These are phyloP conservation scores for Chrysemys picta DNA, from an alignment of 2,113 vertebrate genomes.

Conservation along the genomic window DNA sequence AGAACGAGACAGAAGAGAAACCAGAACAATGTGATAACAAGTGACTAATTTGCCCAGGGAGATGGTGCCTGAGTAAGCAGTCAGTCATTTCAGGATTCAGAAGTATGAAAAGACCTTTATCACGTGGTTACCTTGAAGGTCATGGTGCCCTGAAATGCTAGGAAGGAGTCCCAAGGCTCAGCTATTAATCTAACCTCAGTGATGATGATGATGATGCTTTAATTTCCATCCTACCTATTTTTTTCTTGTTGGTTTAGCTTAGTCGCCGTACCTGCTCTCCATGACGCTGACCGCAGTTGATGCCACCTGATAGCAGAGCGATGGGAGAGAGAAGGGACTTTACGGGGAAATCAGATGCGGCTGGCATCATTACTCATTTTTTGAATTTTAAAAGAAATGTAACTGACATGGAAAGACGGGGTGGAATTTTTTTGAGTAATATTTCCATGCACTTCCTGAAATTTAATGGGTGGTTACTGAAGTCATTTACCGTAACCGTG, in stretches of 20 bases:
- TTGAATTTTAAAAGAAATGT: neutral
- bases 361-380: neutral
- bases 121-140: conserved; percentile 32
- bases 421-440: conserved; percentile 39
- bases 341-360: neutral
- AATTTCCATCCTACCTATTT: neutral
- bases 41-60: conserved; percentile 16
- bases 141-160: neutral
- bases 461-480: conserved; percentile 21
- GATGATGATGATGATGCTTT: neutral
- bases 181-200: conserved; percentile 1
- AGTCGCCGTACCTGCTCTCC: neutral
- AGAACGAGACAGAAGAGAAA: neutral
- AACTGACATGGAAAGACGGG: conserved; percentile 40
- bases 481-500: neutral
- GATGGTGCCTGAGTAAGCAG: conserved; percentile 29
- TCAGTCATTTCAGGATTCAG: conserved; percentile 46
- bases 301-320: neutral
- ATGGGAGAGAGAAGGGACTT: neutral
- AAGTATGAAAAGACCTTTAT: neutral
- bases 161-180: neutral
- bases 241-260: neutral
- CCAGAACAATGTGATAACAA: neutral
- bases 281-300: neutral
- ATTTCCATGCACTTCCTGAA: conserved; percentile 43